Conservation (phyloP, 2,888 invertebrate species). For the Fragum sueziense region DNA sequence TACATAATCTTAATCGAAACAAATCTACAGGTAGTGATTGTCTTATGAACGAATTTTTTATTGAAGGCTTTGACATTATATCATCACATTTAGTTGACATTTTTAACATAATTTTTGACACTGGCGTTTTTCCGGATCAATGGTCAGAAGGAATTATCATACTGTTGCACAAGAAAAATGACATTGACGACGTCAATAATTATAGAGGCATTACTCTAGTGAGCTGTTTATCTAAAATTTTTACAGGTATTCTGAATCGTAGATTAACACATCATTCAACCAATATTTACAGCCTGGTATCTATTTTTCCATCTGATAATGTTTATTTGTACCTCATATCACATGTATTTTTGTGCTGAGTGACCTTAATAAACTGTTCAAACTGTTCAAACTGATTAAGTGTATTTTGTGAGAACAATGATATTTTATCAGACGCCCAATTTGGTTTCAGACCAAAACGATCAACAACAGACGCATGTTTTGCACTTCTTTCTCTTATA, state of each 20-base stretch:
- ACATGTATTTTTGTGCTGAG: no score
- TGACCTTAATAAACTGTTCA: no score
- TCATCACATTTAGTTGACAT: slow-evolving; percentile 9
- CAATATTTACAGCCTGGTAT: no score
- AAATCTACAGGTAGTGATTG: background rate
- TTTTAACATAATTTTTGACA: slow-evolving; percentile 31
- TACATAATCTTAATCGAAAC: background rate
- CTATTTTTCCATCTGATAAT: no score
- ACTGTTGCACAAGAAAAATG: slow-evolving; percentile 28
- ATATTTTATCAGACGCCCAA: slow-evolving; percentile 26
- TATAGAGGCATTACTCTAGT: slow-evolving; percentile 35
- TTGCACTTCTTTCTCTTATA: slow-evolving; percentile 7
- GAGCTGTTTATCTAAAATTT: slow-evolving; percentile 40
- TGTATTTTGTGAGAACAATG: slow-evolving; percentile 10
- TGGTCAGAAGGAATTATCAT: background rate
- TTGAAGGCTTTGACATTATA: background rate
- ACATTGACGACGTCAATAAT: slow-evolving; percentile 24
- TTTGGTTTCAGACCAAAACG: slow-evolving; percentile 22
- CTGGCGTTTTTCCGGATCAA: background rate
- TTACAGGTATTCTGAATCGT: slow-evolving; percentile 31
- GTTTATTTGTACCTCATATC: no score
- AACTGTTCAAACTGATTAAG: no score
- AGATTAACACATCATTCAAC: no score
- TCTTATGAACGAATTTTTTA: background rate
- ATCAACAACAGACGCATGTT: slow-evolving; percentile 34